Base-by-base conservation (phyloP, 1,140 invertebrate species). In the Meloidogyne floridensis region DNA sequence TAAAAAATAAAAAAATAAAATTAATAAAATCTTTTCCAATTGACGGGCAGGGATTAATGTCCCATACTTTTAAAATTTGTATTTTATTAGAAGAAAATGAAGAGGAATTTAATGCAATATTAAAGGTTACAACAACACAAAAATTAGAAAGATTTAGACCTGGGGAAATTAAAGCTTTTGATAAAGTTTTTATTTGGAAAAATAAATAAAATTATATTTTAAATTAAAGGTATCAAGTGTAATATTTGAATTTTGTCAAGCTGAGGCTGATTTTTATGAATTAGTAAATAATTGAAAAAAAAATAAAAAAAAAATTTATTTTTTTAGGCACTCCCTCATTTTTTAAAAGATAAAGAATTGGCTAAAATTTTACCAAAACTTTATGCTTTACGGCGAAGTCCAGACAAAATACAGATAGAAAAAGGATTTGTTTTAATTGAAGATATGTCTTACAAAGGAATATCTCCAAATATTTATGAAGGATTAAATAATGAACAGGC, bases 41-140 rank as follows among this genome's bases (percentile, higher is more conserved):
- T 18, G 77, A 79, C 47, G 77, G 77, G 20, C 54, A 79, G 42
- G 77, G 77, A 51, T 13, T 79, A 65, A 79, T 79, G 77, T 79
- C 77, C 43, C 13, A 51, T 53, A 79, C 72, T 11, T 69, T 71
- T 71, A 43, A 53, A 47, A 47, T 79, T n/a, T 72, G 15, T 72
- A 47, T 79, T 47, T 72, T 32, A 20, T 71, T 79, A 5, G 42
- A 13, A 69, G 42, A 79, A 51, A 65, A 47, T 11, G 15, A 69
- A 20, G 32, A 65, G 4, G 59, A 20, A 79, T 79, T 79, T 72
- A 18, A 71, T 51, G 43, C 18, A 69, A 79, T 79, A 65, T 47
- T 79, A 11, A 79, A 79, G 72, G 8, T 42, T 53, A 53, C 77
- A 70, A 56, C 75, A 54, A 54, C 75, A 77, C 7, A 65, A 15